Evolutionary conservation across 2,888 invertebrate species (phyloP).

Genomic region (Pristionchus exspectatus): DNA sequence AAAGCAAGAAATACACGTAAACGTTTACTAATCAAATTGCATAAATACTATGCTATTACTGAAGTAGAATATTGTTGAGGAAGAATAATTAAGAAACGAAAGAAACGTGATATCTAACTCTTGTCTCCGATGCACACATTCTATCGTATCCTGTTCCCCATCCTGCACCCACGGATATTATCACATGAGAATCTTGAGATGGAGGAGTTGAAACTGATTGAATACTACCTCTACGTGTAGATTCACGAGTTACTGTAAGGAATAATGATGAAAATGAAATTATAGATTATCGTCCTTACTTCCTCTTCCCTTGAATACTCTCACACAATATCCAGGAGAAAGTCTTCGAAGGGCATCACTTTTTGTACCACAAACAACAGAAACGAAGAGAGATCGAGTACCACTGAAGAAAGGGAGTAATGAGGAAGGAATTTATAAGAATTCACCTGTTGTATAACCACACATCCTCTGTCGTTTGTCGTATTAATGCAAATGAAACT

Average conservation of each 20-base stretch:
- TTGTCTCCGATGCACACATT: slow-evolving; percentile 7
- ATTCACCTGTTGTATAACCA: slow-evolving; percentile 77
- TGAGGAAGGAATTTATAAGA: not conserved
- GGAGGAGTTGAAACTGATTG: slow-evolving; percentile 34
- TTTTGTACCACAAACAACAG: slow-evolving; percentile 63
- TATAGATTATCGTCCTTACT: not conserved
- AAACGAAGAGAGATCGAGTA: slow-evolving; percentile 75
- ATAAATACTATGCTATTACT: slow-evolving; percentile 18
- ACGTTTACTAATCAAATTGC: not conserved
- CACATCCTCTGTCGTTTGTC: slow-evolving; percentile 75
- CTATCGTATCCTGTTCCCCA: slow-evolving; percentile 48
- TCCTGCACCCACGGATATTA: slow-evolving; percentile 52
- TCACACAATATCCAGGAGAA: slow-evolving; percentile 78
- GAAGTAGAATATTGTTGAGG: not conserved
- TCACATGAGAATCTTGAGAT: not conserved
- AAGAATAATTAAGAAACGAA: not conserved
- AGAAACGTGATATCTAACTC: slow-evolving; percentile 20
- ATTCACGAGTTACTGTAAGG: not conserved
- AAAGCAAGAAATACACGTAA: slow-evolving; percentile 20
- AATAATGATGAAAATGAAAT: not conserved
- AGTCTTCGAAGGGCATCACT: slow-evolving; percentile 74
- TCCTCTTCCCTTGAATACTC: slow-evolving; percentile 56
- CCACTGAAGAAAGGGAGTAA: slow-evolving; percentile 67
- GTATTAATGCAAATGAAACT: slow-evolving; percentile 75
- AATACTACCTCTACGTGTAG: not conserved